Base-by-base conservation (phyloP, 2,113 vertebrate genomes). In the Merops nubicus region DNA sequence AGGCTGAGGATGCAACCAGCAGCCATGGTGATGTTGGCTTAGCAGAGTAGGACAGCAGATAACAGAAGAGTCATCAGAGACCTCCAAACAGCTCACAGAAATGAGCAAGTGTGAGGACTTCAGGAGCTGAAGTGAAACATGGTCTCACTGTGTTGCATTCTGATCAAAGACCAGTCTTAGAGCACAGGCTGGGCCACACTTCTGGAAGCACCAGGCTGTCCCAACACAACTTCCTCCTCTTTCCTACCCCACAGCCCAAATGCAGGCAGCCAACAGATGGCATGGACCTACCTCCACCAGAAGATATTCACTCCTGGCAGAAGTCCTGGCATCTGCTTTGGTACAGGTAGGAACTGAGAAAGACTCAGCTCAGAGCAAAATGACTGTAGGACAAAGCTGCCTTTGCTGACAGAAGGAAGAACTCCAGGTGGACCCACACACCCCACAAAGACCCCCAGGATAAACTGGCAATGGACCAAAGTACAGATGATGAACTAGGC, bases 371-470 rank as follows among this genome's bases (percentile, higher is more conserved):
- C 45, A 5, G 23, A 63, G 60, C 13, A 17, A 8, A 63, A 47
- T 0, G 0, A 25, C n/a, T 25, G 33, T 5, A 36, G 45, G 48
- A 12, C 8, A 51, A 34, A 1, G 3, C 9, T 1, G 11, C 17
- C 51, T 75, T 56, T 15, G 8, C 82, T 63, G 48, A 23, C 56
- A 19, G 64, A 42, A 72, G 33, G 47, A 33, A 59, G 43, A 38
- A 28, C 56, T 65, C 40, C 0, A 1, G 38, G 36, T 4, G 3
- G 91, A 47, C 18, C 31, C 59, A 36, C 7, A 1, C 5, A 3
- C 28, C 3, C 59, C 0, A 0, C 29, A 28, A 80, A 40, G 47
- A 65, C 53, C 73, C 51, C n/a, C 47, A 36, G 73, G 65, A 78
- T 13, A 36, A 81, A 18, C 64, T 63, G 73, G 33, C 33, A 20